Evolutionary conservation across 1,140 invertebrate genomes (phyloP), one percentile per base, ranked within the genome.

Genomic region (Leguminivora glycinivorella): DNA sequence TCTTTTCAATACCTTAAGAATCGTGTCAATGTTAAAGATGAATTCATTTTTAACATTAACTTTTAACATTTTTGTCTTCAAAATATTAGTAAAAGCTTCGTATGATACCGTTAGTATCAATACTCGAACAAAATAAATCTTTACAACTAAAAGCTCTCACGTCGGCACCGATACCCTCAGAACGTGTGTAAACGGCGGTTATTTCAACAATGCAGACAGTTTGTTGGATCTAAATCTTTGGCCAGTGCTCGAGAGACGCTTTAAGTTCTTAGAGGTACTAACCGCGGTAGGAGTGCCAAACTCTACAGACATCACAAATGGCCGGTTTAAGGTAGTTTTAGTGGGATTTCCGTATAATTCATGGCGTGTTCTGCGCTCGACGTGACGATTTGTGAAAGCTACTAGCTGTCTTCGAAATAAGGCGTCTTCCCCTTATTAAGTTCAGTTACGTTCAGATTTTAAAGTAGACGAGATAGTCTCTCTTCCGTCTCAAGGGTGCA

Each of bases 361-460:
- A 66, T 40, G 34, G 24, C 19, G 14, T 56, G 72, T 74, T 68
- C 75, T 72, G 73, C 70, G 71, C 73, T 76, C 69, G 29, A 63
- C 58, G 75, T 72, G 72, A 72, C 70, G 68, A 76, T 76, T 76
- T 72, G 72, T 70, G 68, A 74, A 74, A 75, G 73, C 72, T 78
- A 75, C 73, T 76, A 76, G 25, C 24, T 63, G n/a, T 63, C 58
- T 63, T 17, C n/a, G 26, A 34, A 63, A 63, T 63, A 63, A 19
- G 58, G 58, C 14, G 7, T 52, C 47, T 47, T 2, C n/a, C 4
- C 7, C 43, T 19, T 43, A 4, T 43, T 10, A 22, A 52, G 6
- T 52, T 52, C 3, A 52, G 47, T 52, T 52, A 47, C n/a, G n/a
- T 47, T 47, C 43, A n/a, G 43, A 47, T 47, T 47, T 47, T 47